phyloP scores from a whole-genome alignment of 2,797 vertebrate genomes.

The Salmo trutta region DNA sequence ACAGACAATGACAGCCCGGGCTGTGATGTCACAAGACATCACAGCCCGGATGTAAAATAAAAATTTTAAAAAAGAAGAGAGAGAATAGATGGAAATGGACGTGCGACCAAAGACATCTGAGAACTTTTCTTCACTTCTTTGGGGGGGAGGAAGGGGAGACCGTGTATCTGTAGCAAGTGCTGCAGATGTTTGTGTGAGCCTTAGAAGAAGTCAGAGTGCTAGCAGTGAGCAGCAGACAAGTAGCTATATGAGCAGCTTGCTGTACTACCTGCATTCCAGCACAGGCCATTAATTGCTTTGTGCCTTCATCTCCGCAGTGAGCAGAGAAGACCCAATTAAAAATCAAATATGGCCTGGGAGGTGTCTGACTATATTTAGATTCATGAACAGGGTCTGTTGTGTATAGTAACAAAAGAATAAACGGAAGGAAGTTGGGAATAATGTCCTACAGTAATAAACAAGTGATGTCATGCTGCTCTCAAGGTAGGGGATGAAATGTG shows the following conservation, averaged over 20 bases:
- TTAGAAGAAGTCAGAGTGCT: slow-evolving; percentile 24
- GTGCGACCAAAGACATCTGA: slow-evolving; percentile 13
- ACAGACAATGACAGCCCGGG: slow-evolving; percentile 16
- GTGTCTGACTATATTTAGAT: slow-evolving; percentile 47
- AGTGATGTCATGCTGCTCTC: slow-evolving; percentile 49
- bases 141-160: neutral
- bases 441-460: slow-evolving; percentile 31
- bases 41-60: neutral
- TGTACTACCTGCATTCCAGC: slow-evolving; percentile 36
- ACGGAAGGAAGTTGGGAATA: slow-evolving; percentile 35
- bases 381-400: slow-evolving; percentile 38
- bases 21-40: slow-evolving; percentile 7
- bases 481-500: slow-evolving; percentile 27
- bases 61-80: neutral
- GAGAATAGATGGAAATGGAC: slow-evolving; percentile 3
- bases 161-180: neutral
- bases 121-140: slow-evolving; percentile 1
- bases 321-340: slow-evolving; percentile 77
- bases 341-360: slow-evolving; percentile 48
- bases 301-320: slow-evolving; percentile 71
- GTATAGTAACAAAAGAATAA: slow-evolving; percentile 31
- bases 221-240: slow-evolving; percentile 44
- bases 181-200: slow-evolving; percentile 8
- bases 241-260: neutral
- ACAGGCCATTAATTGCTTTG: slow-evolving; percentile 73